Base-by-base conservation (phyloP, 2,797 vertebrate genomes). In the Pangasius krempfi region DNA sequence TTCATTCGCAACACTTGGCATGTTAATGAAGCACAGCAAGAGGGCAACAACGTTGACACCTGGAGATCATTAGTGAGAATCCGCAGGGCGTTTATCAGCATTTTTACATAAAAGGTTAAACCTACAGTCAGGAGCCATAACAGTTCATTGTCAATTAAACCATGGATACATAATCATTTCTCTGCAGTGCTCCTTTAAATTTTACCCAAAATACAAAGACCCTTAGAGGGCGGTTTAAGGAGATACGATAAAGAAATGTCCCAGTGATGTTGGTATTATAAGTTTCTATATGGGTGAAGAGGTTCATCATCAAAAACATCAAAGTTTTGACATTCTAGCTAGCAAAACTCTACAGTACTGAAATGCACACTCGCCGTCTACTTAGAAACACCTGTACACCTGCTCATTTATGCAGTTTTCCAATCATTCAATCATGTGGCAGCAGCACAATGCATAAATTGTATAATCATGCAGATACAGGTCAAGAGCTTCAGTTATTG, bases 1-100 rank as follows among this genome's bases (percentile, higher is more conserved):
- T 87, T 87, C 52, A 47, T 81, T 16, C 27, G 25, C 62, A 68
- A 81, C 64, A 81, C 16, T 33, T 58, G 52, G 16, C 50, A 44
- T 72, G 76, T 8, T 87, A 87, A 87, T 87, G 86, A 87, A 82
- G 64, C 66, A 72, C 62, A 72, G 86, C 37, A 18, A 72, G 66
- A 44, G 50, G 86, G 68, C 64, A 87, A 70, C 33, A 82, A 81
- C 25, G 27, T 0, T 50, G 76, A 87, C 75, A 68, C 76, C 86
- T 40, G 62, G 60, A 87, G 86, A 87, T 87, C 86, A 87, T 87
- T 87, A 87, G 76, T 87, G 62, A 64, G 50, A 87, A 54, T 70
- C 78, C 72, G 78, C 64, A 72, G 52, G 64, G 27, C 50, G 16
- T 72, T 80, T 87, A 58, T 87, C 54, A 87, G 50, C 62, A 84